Base-by-base conservation (phyloP, 2,888 invertebrate genomes). In the Biston betularia region DNA sequence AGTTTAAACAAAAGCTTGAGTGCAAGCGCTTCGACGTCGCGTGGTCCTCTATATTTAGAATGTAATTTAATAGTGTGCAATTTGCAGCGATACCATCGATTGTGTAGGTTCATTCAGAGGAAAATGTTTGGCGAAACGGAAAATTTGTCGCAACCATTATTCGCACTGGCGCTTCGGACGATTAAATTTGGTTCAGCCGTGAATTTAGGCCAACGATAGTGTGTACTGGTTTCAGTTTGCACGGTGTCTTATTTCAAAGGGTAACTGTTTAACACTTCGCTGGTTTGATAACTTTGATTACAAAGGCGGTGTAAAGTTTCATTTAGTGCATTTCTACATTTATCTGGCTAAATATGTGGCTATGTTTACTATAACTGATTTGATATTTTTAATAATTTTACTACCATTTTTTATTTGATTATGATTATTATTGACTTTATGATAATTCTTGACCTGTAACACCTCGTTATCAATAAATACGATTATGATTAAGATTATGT, bases 81-180 rank as follows among this genome's bases (percentile, higher is more conserved):
- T 93, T 90, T 86, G 90, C 87, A 82, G 88, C 88, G 89, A 90
- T 90, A 89, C 81, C 83, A 84, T 82, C 88, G 87, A 92, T 92
- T 92, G 92, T 92, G 86, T 86, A 81, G 88, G 85, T 88, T 90
- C 90, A 90, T 88, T 90, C 90, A 89, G 83, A 93, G 92, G 90
- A 89, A 93, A 93, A 90, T 92, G 92, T 84, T 89, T 90, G 86
- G 80, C 87, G 87, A 87, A 84, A 89, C 84, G 92, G 92, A 93
- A 93, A 93, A 93, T 93, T 90, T 89, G 92, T 88, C 88, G 85
- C 83, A 76, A 85, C 89, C 83, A 91, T 92, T 92, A 90, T 89
- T 89, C 89, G 86, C 89, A 91, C 87, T 90, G 82, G 83, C 85
- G 88, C 86, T 89, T 84, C 83, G 88, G 83, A 81, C 92, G 90